Conservation (phyloP, 1,140 invertebrate genomes). For the Drosophila ficusphila region DNA sequence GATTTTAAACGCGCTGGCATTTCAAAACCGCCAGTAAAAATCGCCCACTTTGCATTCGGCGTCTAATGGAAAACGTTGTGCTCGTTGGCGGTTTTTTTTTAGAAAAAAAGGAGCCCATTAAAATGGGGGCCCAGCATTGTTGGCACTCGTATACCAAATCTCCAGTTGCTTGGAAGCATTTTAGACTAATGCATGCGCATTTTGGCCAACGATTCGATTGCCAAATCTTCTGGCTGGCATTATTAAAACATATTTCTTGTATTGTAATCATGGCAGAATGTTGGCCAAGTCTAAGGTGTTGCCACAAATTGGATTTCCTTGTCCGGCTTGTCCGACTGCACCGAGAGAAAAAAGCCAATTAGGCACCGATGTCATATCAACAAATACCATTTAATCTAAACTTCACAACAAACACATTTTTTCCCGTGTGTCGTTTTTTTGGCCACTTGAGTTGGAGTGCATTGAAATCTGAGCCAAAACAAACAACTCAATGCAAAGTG, state of each 20-base stretch:
- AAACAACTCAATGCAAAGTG: conserved; percentile 25
- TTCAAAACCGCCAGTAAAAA: conserved; percentile 31
- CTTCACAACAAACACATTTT: background rate
- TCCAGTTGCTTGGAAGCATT: background rate
- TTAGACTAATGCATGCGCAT: conserved; percentile 48
- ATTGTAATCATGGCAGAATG: conserved; percentile 64
- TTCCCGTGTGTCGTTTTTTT: background rate
- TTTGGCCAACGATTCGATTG: conserved; percentile 55
- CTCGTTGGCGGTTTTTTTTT: conserved; percentile 1
- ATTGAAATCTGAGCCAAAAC: conserved; percentile 5
- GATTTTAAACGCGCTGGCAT: conserved; percentile 37
- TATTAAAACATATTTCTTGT: conserved; percentile 64
- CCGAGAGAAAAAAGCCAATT: background rate
- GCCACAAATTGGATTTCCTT: conserved; percentile 39
- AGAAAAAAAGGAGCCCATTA: conserved; percentile 7
- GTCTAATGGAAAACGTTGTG: conserved; percentile 16
- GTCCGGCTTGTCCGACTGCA: background rate
- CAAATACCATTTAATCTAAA: background rate
- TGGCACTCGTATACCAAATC: background rate
- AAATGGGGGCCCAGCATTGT: background rate
- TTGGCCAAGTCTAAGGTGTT: conserved; percentile 29
- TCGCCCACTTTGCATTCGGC: conserved; percentile 36
- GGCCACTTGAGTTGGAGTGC: background rate
- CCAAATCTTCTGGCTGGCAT: conserved; percentile 56
- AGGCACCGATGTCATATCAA: background rate